Conservation (phyloP, 2,888 invertebrate genomes). For the Apotomis turbidana region DNA sequence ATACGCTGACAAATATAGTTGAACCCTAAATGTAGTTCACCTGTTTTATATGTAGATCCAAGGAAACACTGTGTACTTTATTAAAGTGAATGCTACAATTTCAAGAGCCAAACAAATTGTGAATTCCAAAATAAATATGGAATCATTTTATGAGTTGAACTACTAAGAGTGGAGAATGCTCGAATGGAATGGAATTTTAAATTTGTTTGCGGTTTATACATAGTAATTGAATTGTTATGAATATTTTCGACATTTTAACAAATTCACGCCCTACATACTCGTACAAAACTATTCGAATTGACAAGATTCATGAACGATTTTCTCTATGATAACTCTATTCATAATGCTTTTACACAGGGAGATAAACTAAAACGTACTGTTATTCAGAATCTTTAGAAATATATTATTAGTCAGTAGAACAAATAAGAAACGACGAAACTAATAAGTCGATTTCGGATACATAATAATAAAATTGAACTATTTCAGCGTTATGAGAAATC, state of each 20-base stretch:
- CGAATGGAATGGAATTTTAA: conserved; percentile 8
- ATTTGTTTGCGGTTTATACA: not conserved
- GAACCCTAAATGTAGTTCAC: too few relatives aligned
- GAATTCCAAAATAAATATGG: conserved; percentile 45
- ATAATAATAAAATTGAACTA: too few relatives aligned
- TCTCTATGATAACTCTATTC: too few relatives aligned
- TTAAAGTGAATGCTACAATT: conserved; percentile 58
- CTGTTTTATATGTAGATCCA: too few relatives aligned
- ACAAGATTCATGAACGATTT: not conserved
- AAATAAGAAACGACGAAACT: too few relatives aligned
- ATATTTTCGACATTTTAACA: conserved; percentile 4
- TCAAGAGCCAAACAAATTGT: conserved; percentile 49
- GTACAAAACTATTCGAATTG: not conserved
- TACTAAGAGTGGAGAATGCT: conserved; percentile 12
- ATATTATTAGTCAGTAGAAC: too few relatives aligned
- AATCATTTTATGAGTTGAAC: conserved; percentile 37
- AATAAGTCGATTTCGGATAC: too few relatives aligned
- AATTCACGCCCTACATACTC: not conserved
- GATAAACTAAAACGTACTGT: too few relatives aligned
- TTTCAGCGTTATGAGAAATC: too few relatives aligned
- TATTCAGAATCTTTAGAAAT: too few relatives aligned
- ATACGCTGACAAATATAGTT: too few relatives aligned
- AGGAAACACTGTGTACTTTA: conserved; percentile 43
- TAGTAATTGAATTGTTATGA: not conserved
- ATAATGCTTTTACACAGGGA: too few relatives aligned